Percentiles rank a stretch among this genome's conserved stretches.
Conservation (phyloP, 2,888 invertebrate species). For the Tetropium fuscum region DNA sequence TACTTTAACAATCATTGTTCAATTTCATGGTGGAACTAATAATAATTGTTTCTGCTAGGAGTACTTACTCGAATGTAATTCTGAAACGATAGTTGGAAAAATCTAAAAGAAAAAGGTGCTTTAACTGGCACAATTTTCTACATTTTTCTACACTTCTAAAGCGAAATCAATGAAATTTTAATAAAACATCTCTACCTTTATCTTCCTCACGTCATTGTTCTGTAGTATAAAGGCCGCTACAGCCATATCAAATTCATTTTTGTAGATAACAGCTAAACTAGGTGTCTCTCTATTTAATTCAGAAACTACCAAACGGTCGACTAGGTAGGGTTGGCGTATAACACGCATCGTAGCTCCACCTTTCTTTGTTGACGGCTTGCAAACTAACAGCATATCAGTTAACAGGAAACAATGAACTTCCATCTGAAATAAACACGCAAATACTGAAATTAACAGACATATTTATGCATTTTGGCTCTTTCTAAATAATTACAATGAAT, state of each 20-base stretch:
- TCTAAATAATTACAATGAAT: too few species aligned
- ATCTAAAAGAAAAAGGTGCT: too few species aligned
- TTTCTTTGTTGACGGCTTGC: constrained; percentile 80
- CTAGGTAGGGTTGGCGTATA: constrained; percentile 84
- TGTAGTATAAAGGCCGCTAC: constrained; percentile 82
- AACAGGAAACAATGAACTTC: constrained; percentile 92
- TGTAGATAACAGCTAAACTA: constrained; percentile 79
- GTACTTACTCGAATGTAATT: too few species aligned
- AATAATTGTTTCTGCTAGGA: too few species aligned
- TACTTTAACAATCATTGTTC: too few species aligned
- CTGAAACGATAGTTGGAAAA: too few species aligned
- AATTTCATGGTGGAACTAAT: too few species aligned
- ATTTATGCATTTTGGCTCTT: too few species aligned
- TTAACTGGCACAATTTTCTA: too few species aligned
- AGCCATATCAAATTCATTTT: constrained; percentile 87
- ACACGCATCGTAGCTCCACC: constrained; percentile 73
- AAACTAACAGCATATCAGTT: constrained; percentile 93
- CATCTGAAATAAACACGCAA: constrained; percentile 69
- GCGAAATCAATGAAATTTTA: too few species aligned
- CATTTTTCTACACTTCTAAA: too few species aligned
- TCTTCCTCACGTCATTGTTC: constrained; percentile 75
- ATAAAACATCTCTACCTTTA: too few species aligned
- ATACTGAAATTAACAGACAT: neutral
- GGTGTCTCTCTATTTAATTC: constrained; percentile 74
- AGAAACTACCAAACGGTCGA: constrained; percentile 78